These are phyloP conservation scores for Mycalesis mineus DNA, from an alignment of 2,888 invertebrate species.

Conservation along the genomic window DNA sequence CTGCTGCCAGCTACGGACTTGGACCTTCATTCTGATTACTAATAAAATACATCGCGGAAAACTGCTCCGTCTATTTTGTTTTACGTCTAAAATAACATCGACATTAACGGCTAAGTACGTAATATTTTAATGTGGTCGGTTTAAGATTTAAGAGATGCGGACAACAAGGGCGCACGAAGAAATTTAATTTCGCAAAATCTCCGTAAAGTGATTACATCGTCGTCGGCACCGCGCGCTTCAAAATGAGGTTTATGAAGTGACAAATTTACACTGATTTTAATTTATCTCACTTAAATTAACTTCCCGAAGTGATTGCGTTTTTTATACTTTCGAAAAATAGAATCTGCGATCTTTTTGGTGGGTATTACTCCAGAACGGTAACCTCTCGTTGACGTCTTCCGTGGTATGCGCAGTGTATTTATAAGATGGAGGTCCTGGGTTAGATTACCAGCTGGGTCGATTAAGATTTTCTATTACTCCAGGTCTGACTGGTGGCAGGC, in stretches of 20 bases:
- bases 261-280: slow-evolving; percentile 11
- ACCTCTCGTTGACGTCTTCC: too few species aligned
- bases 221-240: background rate
- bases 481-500: too few species aligned
- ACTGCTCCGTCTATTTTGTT: background rate
- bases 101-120: background rate
- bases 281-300: slow-evolving; percentile 5
- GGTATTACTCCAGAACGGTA: too few species aligned
- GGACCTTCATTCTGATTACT: too few species aligned
- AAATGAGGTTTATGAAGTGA: slow-evolving; percentile 16
- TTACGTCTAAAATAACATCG: background rate
- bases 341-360: too few species aligned
- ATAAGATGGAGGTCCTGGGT: too few species aligned
- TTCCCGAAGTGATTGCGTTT: background rate
- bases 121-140: slow-evolving; percentile 1
- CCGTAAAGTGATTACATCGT: slow-evolving; percentile 11
- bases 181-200: slow-evolving; percentile 24
- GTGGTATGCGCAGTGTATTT: too few species aligned
- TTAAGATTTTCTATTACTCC: too few species aligned
- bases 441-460: too few species aligned
- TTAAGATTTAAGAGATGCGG: slow-evolving; percentile 2
- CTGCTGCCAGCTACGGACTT: too few species aligned
- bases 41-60: too few species aligned
- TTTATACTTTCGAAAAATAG: background rate
- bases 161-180: slow-evolving; percentile 17